Evolutionary conservation across 2,113 vertebrate species (phyloP), one percentile per base, ranked within the genome.

Genomic region (Ceyx margarethae): DNA sequence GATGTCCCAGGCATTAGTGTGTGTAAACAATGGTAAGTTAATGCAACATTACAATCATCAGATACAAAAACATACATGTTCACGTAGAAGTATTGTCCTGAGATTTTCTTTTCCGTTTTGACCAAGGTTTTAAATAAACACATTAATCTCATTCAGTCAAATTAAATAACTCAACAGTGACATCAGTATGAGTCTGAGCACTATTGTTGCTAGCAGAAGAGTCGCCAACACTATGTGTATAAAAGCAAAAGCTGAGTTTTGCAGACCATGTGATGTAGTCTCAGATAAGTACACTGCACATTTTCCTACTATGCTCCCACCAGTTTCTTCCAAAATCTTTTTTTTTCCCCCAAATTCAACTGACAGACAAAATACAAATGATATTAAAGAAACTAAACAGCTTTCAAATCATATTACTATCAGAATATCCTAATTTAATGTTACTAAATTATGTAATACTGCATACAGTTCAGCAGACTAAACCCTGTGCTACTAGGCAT

Each of bases 91-190:
- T 79, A 91, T 82, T 95, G 88, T 77, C 81, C 31, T 2, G 3
- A 91, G 90, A 94, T 92, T 97, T 96, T 60, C 90, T 75, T 93
- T 91, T 92, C 94, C 92, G 91, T 94, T 95, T 96, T 65, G 84
- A 97, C 91, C 84, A 76, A 87, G 91, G 88, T 97, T 96, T 96
- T 96, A 96, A 96, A 96, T 93, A 98, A 98, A 96, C 88, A 96
- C 80, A 93, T 95, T 96, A 95, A 96, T 96, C 94, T 94, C 11
- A 6, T 94, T 95, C 81, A 93, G 87, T 94, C 92, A 96, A 97
- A 97, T 96, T 95, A 97, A 97, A 97, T 97, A 96, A 93, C 89
- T 93, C 78, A 93, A 45, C 89, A 95, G 90, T 97, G 96, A 98
- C 96, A 97, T 97, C 94, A 96, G 95, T 92, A 97, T 91, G 95